A percentile compares a stretch with the other conserved stretches of the same genome.
Conservation (phyloP, 2,888 invertebrate genomes). For the Chrysolina oricalcia region DNA sequence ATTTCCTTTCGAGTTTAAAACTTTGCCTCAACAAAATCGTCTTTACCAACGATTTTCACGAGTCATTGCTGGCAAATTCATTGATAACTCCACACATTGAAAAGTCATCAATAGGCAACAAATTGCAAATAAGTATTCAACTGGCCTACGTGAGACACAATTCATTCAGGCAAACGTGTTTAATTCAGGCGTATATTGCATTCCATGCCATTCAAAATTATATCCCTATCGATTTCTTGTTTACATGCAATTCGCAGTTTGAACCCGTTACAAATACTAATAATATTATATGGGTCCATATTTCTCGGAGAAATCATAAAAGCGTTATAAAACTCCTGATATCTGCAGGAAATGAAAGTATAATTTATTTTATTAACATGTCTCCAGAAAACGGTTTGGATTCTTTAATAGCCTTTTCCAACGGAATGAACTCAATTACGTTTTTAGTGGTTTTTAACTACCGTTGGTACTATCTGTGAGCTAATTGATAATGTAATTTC, state of each 20-base stretch:
- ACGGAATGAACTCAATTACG: neutral
- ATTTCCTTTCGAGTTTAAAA: too few species aligned
- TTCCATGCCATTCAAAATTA: too few species aligned
- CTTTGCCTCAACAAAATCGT: too few species aligned
- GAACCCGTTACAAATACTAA: neutral
- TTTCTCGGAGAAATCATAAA: neutral
- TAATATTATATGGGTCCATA: neutral
- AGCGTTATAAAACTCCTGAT: neutral
- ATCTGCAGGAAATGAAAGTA: constrained; percentile 14
- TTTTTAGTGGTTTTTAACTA: constrained; percentile 1
- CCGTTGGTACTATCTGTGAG: neutral
- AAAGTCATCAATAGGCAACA: too few species aligned
- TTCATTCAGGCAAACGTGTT: too few species aligned
- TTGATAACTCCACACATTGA: too few species aligned
- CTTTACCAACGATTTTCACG: too few species aligned
- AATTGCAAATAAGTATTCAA: too few species aligned
- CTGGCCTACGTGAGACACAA: too few species aligned
- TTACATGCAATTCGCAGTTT: neutral
- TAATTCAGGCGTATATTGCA: too few species aligned
- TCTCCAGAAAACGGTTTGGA: neutral
- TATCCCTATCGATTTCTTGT: neutral
- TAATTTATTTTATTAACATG: constrained; percentile 1
- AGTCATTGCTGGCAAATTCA: too few species aligned
- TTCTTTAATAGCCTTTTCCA: neutral
- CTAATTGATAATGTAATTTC: neutral